Evolutionary conservation across 2,888 invertebrate genomes (phyloP).

Genomic region (Yponomeuta plumbellus): DNA sequence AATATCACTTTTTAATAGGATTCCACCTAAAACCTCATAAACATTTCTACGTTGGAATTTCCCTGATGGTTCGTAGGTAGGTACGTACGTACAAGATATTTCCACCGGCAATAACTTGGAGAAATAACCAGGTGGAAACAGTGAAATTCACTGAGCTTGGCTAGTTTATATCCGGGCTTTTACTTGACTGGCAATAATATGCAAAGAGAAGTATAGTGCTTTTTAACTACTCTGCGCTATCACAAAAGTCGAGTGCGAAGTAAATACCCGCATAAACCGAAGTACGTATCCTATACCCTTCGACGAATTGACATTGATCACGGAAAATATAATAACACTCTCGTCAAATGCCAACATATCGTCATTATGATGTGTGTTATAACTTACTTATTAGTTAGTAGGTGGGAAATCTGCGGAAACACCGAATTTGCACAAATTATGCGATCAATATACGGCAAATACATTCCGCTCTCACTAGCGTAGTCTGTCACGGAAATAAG

Average conservation of each 20-base stretch:
- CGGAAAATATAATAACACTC: no score
- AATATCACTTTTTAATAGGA: not conserved
- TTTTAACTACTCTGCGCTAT: not conserved
- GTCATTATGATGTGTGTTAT: no score
- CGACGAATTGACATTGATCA: not conserved
- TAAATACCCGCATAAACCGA: not conserved
- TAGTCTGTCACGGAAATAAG: no score
- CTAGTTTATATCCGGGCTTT: conserved; percentile 3
- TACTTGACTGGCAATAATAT: not conserved
- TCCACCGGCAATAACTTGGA: not conserved
- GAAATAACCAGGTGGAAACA: not conserved
- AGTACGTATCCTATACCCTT: not conserved
- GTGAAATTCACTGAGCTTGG: not conserved
- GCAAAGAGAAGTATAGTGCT: not conserved
- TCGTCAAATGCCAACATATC: no score
- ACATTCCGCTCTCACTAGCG: no score
- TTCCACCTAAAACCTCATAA: not conserved
- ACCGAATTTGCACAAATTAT: no score
- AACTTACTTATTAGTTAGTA: no score
- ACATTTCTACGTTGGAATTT: not conserved
- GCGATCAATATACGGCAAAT: no score
- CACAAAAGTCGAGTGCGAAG: not conserved
- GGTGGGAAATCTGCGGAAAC: no score
- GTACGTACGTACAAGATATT: not conserved
- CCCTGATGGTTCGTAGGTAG: not conserved